Evolutionary conservation across 2,113 vertebrate species (phyloP).

Genomic region (Rhinogobius similis): DNA sequence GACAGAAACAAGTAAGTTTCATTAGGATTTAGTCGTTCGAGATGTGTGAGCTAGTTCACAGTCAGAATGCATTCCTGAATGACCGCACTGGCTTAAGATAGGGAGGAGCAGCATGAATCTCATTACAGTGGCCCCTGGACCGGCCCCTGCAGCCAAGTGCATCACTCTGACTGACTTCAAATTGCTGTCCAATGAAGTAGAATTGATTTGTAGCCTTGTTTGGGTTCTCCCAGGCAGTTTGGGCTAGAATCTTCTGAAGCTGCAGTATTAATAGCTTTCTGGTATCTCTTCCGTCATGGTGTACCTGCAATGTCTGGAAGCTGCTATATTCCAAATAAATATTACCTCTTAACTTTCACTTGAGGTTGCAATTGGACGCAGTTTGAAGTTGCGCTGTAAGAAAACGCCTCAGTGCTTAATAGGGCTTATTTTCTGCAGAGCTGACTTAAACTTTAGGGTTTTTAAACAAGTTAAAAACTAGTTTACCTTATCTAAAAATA

Average conservation of each 20-base stretch:
- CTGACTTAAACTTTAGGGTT: not conserved
- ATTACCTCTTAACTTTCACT: not conserved
- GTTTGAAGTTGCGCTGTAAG: not conserved
- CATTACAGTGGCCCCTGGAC: slow-evolving; percentile 70
- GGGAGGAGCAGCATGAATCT: slow-evolving; percentile 69
- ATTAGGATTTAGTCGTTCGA: slow-evolving; percentile 5
- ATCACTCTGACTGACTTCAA: slow-evolving; percentile 75
- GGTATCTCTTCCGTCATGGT: slow-evolving; percentile 30
- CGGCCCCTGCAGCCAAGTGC: slow-evolving; percentile 70
- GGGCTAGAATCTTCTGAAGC: slow-evolving; percentile 50
- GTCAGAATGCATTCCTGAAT: slow-evolving; percentile 64
- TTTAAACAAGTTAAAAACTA: too few relatives aligned
- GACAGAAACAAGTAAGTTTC: too few relatives aligned
- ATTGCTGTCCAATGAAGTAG: slow-evolving; percentile 75
- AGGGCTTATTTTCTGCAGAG: not conserved
- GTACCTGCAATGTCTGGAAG: not conserved
- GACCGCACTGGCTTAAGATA: slow-evolving; percentile 70
- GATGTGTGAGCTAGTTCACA: slow-evolving; percentile 49
- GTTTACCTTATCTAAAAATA: too few relatives aligned
- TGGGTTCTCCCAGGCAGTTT: slow-evolving; percentile 64
- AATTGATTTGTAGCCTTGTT: slow-evolving; percentile 75
- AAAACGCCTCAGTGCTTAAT: not conserved
- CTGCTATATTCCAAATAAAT: slow-evolving; percentile 2
- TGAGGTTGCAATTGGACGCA: not conserved
- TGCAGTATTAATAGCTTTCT: slow-evolving; percentile 48